Percentiles rank a stretch among this genome's conserved stretches.
phyloP scores from a whole-genome alignment of 2,888 invertebrate genomes.

The Stenodera caucasica region DNA sequence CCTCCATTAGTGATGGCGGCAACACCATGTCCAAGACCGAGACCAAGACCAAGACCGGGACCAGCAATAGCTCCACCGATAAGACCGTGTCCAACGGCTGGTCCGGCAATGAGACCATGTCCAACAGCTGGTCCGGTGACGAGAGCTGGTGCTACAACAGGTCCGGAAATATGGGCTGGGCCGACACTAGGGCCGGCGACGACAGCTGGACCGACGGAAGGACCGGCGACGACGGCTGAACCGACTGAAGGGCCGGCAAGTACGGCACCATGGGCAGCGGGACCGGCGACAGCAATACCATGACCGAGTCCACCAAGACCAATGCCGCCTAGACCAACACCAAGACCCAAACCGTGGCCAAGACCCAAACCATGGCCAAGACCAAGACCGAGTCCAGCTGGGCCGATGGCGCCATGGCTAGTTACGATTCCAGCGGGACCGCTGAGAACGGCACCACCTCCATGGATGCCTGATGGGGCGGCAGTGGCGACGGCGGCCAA shows the following conservation, averaged over 20 bases:
- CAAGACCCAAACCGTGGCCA: background rate
- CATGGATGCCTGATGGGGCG: conserved; percentile 21
- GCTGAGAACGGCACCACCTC: conserved; percentile 19
- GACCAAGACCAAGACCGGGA: conserved; percentile 20
- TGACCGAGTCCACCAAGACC: too few species aligned
- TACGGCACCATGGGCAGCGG: conserved; percentile 15
- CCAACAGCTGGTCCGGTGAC: conserved; percentile 26
- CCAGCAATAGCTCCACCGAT: conserved; percentile 18
- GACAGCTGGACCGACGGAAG: background rate
- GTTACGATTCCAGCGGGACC: conserved; percentile 29
- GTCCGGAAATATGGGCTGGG: conserved; percentile 24
- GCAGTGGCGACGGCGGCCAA: conserved; percentile 33
- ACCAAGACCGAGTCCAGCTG: conserved; percentile 21
- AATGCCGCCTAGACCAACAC: conserved; percentile 14
- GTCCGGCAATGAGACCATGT: conserved; percentile 25
- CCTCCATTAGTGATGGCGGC: conserved; percentile 35
- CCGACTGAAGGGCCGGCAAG: conserved; percentile 10
- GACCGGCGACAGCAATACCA: conserved; percentile 15
- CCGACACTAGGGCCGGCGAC: background rate
- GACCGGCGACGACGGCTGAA: conserved; percentile 5
- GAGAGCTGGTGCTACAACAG: conserved; percentile 25
- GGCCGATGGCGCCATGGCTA: conserved; percentile 22
- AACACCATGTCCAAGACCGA: conserved; percentile 18
- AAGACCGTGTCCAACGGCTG: conserved; percentile 16
- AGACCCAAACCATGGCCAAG: conserved; percentile 23